These are phyloP conservation scores for Anguilla japonica DNA, from an alignment of 2,113 vertebrate genomes.

Conservation along the genomic window DNA sequence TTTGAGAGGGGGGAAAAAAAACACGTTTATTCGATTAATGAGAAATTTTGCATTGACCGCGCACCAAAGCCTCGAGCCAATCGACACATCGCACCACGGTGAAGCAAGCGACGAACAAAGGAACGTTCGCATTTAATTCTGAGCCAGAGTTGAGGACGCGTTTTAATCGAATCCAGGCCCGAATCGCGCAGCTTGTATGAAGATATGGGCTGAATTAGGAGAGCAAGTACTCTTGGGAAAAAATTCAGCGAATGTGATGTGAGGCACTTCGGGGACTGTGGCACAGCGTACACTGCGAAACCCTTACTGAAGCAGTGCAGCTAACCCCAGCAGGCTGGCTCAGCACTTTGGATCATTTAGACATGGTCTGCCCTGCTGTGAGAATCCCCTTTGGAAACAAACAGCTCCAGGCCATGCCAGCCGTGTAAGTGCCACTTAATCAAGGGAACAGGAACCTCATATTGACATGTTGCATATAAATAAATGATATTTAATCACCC, in stretches of 20 bases:
- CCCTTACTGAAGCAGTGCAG: not conserved
- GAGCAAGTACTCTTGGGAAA: not conserved
- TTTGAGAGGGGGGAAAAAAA: not conserved
- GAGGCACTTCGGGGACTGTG: not conserved
- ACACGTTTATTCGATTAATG: not conserved
- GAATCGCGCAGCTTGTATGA: not conserved
- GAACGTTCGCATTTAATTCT: not conserved
- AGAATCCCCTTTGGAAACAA: not conserved
- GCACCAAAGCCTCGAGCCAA: not conserved
- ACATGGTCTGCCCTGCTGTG: not conserved
- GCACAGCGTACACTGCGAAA: not conserved
- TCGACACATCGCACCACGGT: not conserved
- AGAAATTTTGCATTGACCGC: not conserved
- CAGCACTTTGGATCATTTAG: not conserved
- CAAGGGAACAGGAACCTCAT: slow-evolving; percentile 32
- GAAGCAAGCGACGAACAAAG: not conserved
- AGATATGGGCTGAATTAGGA: not conserved
- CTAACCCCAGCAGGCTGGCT: not conserved
- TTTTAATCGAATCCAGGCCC: not conserved
- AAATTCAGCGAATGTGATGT: not conserved
- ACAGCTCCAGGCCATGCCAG: not conserved
- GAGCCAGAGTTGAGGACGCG: not conserved
- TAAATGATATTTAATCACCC: slow-evolving; percentile 53
- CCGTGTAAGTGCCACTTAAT: slow-evolving; percentile 29
- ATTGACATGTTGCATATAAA: slow-evolving; percentile 49